Base-by-base conservation (phyloP, 1,140 invertebrate species). In the Eupristina koningsbergeri region DNA sequence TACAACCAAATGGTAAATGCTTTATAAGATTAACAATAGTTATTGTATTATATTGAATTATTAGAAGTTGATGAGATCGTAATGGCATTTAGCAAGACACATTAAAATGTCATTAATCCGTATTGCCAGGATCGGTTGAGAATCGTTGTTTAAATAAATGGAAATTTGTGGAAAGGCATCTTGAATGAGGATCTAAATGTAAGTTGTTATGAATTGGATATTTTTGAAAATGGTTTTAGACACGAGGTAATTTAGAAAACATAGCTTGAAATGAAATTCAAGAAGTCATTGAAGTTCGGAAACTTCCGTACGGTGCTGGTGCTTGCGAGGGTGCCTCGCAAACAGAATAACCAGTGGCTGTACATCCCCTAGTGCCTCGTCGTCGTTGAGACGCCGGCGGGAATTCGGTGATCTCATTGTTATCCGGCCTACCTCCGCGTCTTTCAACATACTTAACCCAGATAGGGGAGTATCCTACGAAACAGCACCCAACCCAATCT, bases 371-470 rank as follows among this genome's bases (percentile, higher is more conserved):
- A n/a, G 50, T 58, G 78, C 5, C 45, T 69, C 78, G 29, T 53
- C 63, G 31, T 36, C 45, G 29, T 36, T 29, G 22, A 64, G 26
- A 69, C 19, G 36, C 41, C 29, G 11, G n/a, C 45, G 31, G 29
- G 63, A 34, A 74, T 81, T 67, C 34, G 26, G 47, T 67, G 41
- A 69, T 74, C 80, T 61, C 80, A 81, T 81, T 81, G 80, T 81
- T 64, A 58, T 39, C 34, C 50, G 29, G 22, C 76, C 76, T 78
- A 78, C 41, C 76, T 64, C 58, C 6, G 61, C 78, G 39, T 36
- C 34, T 31, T 50, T 22, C 69, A 53, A 61, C 80, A 58, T 53
- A 81, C 80, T 74, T 74, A 61, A 81, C 80, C 80, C 69, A 81
- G 50, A 73, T 81, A 81, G 26, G 29, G 26, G 67, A 19, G 39